Conservation (phyloP, 2,113 vertebrate genomes). For the Petroica traversi region DNA sequence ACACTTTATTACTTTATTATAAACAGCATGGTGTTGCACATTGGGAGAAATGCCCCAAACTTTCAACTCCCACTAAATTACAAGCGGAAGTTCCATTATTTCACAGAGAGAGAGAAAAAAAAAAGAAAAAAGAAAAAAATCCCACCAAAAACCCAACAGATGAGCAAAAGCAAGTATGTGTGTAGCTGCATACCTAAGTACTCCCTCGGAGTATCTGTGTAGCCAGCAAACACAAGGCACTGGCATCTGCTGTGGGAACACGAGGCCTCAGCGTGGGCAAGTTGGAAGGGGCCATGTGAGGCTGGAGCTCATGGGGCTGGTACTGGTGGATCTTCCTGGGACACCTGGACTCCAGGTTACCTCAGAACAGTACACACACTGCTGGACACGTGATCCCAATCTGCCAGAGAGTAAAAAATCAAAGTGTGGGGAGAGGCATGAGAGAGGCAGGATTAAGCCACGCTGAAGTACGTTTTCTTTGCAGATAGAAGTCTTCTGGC, state of each 20-base stretch:
- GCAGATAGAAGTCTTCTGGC: not conserved
- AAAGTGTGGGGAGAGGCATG: not conserved
- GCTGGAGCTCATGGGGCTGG: not conserved
- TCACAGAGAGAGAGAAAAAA: too few relatives aligned
- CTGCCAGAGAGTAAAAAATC: not conserved
- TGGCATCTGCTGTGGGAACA: slow-evolving; percentile 20
- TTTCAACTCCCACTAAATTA: not conserved
- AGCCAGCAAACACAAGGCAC: not conserved
- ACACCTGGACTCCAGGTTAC: slow-evolving; percentile 25
- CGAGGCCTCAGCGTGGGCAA: not conserved
- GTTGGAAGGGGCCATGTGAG: not conserved
- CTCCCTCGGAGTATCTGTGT: not conserved
- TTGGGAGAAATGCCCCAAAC: not conserved
- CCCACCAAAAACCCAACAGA: not conserved
- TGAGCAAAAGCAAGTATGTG: not conserved
- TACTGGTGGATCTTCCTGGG: not conserved
- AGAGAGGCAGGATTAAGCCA: not conserved
- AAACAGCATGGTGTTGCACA: not conserved
- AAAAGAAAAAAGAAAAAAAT: not conserved
- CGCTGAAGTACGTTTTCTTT: not conserved
- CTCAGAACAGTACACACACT: not conserved
- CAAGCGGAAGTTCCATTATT: not conserved
- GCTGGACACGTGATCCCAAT: not conserved
- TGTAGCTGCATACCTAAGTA: not conserved
- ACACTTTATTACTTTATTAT: not conserved